phyloP scores from a whole-genome alignment of 1,140 invertebrate species.

The Atta cephalotes region DNA sequence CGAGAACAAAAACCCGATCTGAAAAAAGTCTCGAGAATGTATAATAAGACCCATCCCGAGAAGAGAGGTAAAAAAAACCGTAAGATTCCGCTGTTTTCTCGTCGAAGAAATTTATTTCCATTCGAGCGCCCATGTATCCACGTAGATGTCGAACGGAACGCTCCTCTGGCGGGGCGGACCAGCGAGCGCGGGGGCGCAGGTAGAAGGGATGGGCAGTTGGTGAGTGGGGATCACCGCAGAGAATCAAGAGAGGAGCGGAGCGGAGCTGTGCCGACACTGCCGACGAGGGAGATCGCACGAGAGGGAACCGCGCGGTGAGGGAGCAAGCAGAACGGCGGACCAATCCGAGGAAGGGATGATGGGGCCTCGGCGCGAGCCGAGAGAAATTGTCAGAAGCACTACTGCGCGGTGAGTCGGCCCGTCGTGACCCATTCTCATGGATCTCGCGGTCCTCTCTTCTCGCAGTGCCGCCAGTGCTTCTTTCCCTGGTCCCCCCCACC shows the following conservation, averaged over 20 bases:
- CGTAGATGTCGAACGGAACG: constrained; percentile 37
- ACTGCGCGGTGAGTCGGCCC: constrained; percentile 70
- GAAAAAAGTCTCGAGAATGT: not conserved
- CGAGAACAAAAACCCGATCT: not conserved
- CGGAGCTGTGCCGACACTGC: constrained; percentile 27
- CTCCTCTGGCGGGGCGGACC: constrained; percentile 5
- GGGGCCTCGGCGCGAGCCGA: constrained; percentile 72
- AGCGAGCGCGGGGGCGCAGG: not conserved
- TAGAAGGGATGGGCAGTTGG: constrained; percentile 1
- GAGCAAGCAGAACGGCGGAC: constrained; percentile 27
- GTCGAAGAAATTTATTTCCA: constrained; percentile 16
- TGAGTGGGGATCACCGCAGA: constrained; percentile 66
- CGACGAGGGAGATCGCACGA: constrained; percentile 27
- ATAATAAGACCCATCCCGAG: not conserved
- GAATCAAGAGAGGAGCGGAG: constrained; percentile 39
- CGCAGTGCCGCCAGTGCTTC: not conserved
- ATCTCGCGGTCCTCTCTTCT: constrained; percentile 47
- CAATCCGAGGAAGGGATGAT: constrained; percentile 76
- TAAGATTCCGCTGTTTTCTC: not conserved
- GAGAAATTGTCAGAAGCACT: constrained; percentile 80
- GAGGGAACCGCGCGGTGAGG: constrained; percentile 27
- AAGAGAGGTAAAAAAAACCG: not conserved
- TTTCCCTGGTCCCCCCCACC: not conserved
- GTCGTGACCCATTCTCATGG: constrained; percentile 67
- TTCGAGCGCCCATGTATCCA: constrained; percentile 49